Base-by-base conservation (phyloP, 2,888 invertebrate genomes). In the Nasonovia ribisnigri region DNA sequence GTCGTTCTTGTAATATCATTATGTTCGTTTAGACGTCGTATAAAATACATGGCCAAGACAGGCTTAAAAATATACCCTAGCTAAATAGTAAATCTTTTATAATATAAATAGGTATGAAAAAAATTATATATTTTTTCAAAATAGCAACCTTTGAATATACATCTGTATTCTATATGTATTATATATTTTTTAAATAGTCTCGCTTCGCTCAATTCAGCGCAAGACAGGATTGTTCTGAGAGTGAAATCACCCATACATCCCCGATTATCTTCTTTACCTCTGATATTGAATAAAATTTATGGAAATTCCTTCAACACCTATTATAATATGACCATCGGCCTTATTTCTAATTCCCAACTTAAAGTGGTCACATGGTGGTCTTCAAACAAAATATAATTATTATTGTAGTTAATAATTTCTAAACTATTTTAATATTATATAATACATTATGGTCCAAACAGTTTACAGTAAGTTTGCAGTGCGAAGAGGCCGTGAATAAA, bases 391-490 rank as follows among this genome's bases (percentile, higher is more conserved):
- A 77, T 8, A 36, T 1, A 8, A 36, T 77, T 20, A 77, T 20
- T 16, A 77, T 77, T 77, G 8, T 36, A 0, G 36, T 77, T 77
- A 77, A 20, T n/a, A 77, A 6, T 0, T 77, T 77, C n/a, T 67
- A 13, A n/a, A 67, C 67, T 4, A n/a, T 29, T 10, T 11, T n/a
- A n/a, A 67, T n/a, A 67, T 67, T 16, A 51, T 51, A 51, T 67
- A n/a, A 67, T n/a, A n/a, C 16, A 67, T 3, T 67, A 11, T 60
- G 29, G 43, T 54, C 29, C 92, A 91, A 94, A 46, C 95, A 97
- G 96, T 97, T 97, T 95, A 98, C 99, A 10, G 99, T 99, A 1
- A 98, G 99, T n/a, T 96, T 99, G 87, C 99, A 99, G 96, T 98
- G 99, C 94, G 99, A 99, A 96, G 99, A 99, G 95, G 96, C 96